Evolutionary conservation across 2,888 invertebrate species (phyloP).

Genomic region (Saturnia pavonia): DNA sequence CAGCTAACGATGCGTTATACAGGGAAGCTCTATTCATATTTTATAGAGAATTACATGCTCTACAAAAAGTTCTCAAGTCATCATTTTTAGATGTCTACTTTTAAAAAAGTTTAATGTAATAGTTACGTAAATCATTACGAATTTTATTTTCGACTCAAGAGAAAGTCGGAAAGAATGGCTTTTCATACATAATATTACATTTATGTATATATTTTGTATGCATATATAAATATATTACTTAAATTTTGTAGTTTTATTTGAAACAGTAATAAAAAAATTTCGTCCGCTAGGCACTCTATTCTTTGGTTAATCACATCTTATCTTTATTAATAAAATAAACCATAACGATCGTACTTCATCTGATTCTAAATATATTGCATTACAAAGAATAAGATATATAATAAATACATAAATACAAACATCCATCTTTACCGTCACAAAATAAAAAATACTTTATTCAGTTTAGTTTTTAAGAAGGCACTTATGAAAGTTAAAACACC

Average conservation of each 20-base stretch:
- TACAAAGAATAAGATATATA: too few relatives aligned
- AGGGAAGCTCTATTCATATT: too few relatives aligned
- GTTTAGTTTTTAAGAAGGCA: too few relatives aligned
- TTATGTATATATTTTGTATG: neutral
- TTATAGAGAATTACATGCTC: too few relatives aligned
- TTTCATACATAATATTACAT: neutral
- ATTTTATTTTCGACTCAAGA: neutral
- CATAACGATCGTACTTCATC: neutral
- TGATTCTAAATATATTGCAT: neutral
- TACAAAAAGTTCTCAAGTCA: too few relatives aligned
- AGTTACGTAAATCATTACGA: neutral
- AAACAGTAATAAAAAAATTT: neutral
- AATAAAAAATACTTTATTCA: too few relatives aligned
- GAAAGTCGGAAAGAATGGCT: neutral
- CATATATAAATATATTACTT: neutral
- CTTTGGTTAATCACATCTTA: neutral
- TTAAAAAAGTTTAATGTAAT: neutral
- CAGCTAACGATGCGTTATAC: too few relatives aligned
- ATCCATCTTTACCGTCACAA: neutral
- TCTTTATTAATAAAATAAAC: neutral
- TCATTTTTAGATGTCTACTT: too few relatives aligned
- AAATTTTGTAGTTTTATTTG: neutral
- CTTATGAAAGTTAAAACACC: too few relatives aligned
- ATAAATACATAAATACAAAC: neutral
- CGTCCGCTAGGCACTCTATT: neutral